Evolutionary conservation across 2,113 vertebrate species (phyloP).

Genomic region (Beaufortia kweichowensis): DNA sequence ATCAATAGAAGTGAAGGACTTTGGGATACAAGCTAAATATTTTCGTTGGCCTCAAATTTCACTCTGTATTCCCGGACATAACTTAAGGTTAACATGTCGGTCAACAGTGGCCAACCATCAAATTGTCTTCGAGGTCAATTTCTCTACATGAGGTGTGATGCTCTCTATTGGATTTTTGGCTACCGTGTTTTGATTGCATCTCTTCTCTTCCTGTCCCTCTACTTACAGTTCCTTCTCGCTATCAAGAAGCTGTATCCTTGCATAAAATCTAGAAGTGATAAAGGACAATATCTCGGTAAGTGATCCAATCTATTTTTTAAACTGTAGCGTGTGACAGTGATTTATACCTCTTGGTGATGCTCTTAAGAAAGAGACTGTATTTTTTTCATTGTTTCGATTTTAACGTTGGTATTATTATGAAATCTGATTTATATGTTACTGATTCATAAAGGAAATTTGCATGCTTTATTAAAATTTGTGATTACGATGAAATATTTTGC

Average conservation of each 20-base stretch:
- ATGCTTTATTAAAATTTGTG: constrained; percentile 25
- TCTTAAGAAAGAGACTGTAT: constrained; percentile 18
- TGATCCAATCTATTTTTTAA: constrained; percentile 53
- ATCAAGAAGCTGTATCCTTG: constrained; percentile 64
- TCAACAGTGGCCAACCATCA: constrained; percentile 51
- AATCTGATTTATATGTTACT: constrained; percentile 31
- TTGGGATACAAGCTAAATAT: constrained; percentile 31
- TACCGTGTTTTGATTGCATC: constrained; percentile 61
- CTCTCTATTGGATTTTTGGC: constrained; percentile 63
- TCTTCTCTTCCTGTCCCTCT: constrained; percentile 51
- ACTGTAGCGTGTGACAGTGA: constrained; percentile 41
- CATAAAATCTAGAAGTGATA: constrained; percentile 66
- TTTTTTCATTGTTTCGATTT: not conserved
- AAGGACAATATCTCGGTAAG: constrained; percentile 74
- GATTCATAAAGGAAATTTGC: constrained; percentile 6
- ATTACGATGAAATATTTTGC: not conserved
- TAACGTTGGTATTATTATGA: constrained; percentile 40
- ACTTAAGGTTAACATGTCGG: constrained; percentile 63
- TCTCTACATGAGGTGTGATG: constrained; percentile 58
- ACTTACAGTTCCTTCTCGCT: constrained; percentile 67
- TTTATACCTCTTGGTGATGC: constrained; percentile 39
- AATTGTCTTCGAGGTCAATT: constrained; percentile 57
- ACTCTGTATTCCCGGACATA: constrained; percentile 56
- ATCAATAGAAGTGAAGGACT: constrained; percentile 57
- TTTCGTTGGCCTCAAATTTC: constrained; percentile 52